Evolutionary conservation across 2,797 vertebrate species (phyloP), one percentile per base, ranked within the genome.

Genomic region (Enteromius treurensis): DNA sequence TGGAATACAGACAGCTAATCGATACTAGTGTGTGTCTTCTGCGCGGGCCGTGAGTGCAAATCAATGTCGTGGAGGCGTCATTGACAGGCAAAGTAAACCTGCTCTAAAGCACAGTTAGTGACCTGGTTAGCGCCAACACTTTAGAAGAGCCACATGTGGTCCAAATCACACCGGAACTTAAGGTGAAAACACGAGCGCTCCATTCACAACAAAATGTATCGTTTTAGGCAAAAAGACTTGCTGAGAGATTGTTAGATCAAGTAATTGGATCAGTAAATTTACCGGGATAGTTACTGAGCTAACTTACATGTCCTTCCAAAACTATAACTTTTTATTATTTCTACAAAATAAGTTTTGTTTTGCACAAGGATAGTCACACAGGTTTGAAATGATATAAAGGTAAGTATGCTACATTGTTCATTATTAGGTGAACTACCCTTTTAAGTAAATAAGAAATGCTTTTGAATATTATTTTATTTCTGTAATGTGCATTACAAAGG

Each of bases 1-100:
- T 87, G 87, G 84, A 88, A 88, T 91, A 90, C 83, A 88, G 94
- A 94, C 93, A 94, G 93, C 89, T 93, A 94, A 94, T 95, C 94
- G 85, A 95, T 95, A 86, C 73, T 83, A 87, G 89, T 89, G 90
- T 93, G 92, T 93, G 86, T 89, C 92, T 92, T 92, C 89, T 71
- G 84, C 90, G 85, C 86, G 87, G 87, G 89, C 93, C 87, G 88
- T 83, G 83, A 91, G 89, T 90, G 90, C 4, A 90, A 91, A 94
- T 95, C 94, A 91, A 94, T 95, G 91, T 37, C 86, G 89, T 90
- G 91, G 91, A 93, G 91, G 91, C 92, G 91, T 90, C 90, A 90
- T 91, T 86, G 91, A 91, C 90, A 92, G 91, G 89, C 92, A 91
- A 91, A 91, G 89, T 87, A 85, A 91, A 93, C 89, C 88, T 86